Evolutionary conservation across 2,797 vertebrate species (phyloP).

Genomic region (Sebastes diploproa): DNA sequence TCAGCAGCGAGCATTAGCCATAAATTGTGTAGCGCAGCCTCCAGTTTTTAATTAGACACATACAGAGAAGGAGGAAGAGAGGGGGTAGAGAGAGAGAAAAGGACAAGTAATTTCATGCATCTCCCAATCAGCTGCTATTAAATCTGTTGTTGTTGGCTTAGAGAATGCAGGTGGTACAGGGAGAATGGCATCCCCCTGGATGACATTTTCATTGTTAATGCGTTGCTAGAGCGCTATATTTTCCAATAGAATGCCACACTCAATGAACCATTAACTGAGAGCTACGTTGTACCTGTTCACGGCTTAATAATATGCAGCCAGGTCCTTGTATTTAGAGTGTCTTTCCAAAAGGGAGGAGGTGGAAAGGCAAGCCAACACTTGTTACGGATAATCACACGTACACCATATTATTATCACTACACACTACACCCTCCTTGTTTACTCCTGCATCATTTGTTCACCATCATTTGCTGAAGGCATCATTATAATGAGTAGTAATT

Average conservation of each 20-base stretch:
- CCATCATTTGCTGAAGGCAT: slow-evolving; percentile 17
- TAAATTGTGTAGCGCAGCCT: slow-evolving; percentile 62
- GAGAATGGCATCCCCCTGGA: not conserved
- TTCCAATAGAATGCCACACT: not conserved
- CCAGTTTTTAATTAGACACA: slow-evolving; percentile 73
- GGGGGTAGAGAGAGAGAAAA: not conserved
- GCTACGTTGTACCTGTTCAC: not conserved
- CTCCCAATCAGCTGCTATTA: slow-evolving; percentile 47
- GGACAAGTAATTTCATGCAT: slow-evolving; percentile 48
- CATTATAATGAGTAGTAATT: slow-evolving; percentile 46
- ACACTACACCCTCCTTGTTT: slow-evolving; percentile 52
- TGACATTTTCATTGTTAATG: slow-evolving; percentile 33
- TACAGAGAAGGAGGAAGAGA: slow-evolving; percentile 35
- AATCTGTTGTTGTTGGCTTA: slow-evolving; percentile 45
- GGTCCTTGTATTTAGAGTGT: not conserved
- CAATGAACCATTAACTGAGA: not conserved
- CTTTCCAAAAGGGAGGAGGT: not conserved
- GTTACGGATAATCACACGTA: slow-evolving; percentile 46
- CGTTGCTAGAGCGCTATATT: slow-evolving; percentile 6
- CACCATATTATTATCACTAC: slow-evolving; percentile 40
- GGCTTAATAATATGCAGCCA: not conserved
- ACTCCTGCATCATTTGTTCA: slow-evolving; percentile 24
- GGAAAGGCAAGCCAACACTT: not conserved
- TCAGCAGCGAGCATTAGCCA: slow-evolving; percentile 54
- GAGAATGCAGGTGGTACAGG: slow-evolving; percentile 27